Conservation (phyloP, 37 sponge, comb jelly and placozoan genomes). For the Halisarca cf. caerulea region DNA sequence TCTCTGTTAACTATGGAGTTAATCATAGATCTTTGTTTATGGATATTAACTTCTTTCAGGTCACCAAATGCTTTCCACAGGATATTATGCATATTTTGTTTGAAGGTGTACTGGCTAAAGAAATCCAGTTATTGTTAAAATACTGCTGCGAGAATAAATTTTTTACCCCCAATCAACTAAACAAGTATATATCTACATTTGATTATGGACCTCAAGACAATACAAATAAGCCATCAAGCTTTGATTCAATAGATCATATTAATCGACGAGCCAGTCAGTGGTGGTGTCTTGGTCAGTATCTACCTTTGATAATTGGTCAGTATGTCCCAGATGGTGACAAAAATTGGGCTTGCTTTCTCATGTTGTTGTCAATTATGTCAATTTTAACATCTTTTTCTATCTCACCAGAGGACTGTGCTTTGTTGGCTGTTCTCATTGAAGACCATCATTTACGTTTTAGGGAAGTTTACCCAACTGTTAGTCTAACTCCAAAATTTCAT, state of each 20-base stretch:
- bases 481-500: not conserved
- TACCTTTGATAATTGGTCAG: not conserved
- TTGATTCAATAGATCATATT: not conserved
- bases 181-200: not conserved
- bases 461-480: not conserved
- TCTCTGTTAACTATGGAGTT: too few relatives aligned
- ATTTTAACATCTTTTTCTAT: not conserved
- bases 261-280: not conserved
- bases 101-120: not conserved
- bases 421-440: not conserved
- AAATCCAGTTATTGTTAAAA: not conserved
- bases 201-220: not conserved
- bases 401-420: not conserved
- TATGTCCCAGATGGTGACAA: not conserved
- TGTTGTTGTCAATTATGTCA: not conserved
- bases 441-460: not conserved
- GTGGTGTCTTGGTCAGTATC: not conserved
- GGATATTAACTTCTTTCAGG: too few relatives aligned
- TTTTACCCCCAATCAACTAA: not conserved
- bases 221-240: not conserved
- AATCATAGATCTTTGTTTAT: too few relatives aligned
- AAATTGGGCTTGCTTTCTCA: not conserved
- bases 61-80: not conserved
- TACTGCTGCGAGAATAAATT: not conserved
- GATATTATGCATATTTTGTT: not conserved